Evolutionary conservation across 2,797 vertebrate species (phyloP), one percentile per base, ranked within the genome.

Genomic region (Melanotaenia pygmaea): DNA sequence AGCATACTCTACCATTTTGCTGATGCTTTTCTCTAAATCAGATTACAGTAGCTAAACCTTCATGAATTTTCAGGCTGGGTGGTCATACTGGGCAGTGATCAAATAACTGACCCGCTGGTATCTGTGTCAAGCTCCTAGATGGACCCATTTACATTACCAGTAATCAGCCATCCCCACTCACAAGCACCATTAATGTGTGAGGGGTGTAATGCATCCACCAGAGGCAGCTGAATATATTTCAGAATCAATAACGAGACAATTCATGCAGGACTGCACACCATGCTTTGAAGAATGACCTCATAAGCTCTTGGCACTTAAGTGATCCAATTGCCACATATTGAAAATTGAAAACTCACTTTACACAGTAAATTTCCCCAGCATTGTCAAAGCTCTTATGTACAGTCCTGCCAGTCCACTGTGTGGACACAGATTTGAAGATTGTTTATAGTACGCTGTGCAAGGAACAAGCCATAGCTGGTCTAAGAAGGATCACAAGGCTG

Each of bases 311-410:
- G 86, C 87, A 86, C 87, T 86, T 82, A 85, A 80, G 82, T 65
- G 67, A 87, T 88, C 77, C 85, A 89, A 82, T 89, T 86, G 83
- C 82, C 79, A 86, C 84, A 83, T 77, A 83, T 83, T 89, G 86
- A 89, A 91, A 92, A 86, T 89, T 92, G 87, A 92, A 91, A 92
- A 83, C 84, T 87, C 82, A 82, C 84, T 89, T 87, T 89, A 72
- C 80, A 77, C 87, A 45, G 82, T 91, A 86, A 86, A 92, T 89
- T 87, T 85, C 70, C 81, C 58, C 66, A 77, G 70, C 83, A 63
- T 67, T 57, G 79, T 81, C 79, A 64, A 56, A 74, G 53, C 76
- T 37, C 76, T 76, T 77, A 66, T 82, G 79, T 85, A 67, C 79
- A 72, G 72, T 71, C 79, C 75, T 76, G 71, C 79, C 70, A 20